Conservation (phyloP, 2,797 vertebrate species). For the Sciurus carolinensis region DNA sequence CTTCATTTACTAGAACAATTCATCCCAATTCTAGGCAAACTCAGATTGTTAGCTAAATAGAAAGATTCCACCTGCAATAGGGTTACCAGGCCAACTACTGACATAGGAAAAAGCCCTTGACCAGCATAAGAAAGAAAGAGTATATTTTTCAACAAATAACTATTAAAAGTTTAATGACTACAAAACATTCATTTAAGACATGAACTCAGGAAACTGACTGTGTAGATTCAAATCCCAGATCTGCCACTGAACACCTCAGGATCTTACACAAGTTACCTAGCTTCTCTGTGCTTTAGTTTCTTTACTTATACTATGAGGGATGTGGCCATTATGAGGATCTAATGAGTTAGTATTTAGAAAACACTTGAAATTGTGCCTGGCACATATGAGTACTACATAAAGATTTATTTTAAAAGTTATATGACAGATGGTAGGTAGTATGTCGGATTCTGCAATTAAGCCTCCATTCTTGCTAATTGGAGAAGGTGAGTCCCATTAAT, state of each 20-base stretch:
- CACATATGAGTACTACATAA: not conserved
- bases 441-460: not conserved
- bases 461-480: not conserved
- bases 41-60: not conserved
- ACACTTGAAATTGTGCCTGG: not conserved
- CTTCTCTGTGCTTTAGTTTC: not conserved
- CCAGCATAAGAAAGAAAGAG: not conserved
- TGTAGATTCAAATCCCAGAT: not conserved
- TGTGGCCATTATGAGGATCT: not conserved
- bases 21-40: not conserved
- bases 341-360: conserved; percentile 59
- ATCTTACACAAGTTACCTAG: not conserved
- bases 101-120: not conserved
- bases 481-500: not conserved
- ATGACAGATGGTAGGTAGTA: not conserved
- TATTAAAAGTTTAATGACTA: not conserved
- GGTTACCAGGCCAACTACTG: not conserved
- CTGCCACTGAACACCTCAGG: not conserved
- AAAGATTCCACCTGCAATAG: not conserved
- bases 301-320: not conserved
- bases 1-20: conserved; percentile 14
- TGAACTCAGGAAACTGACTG: not conserved
- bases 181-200: not conserved
- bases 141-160: conserved; percentile 27
- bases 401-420: conserved; percentile 18